Percentiles rank a stretch among this genome's conserved stretches.
Evolutionary conservation across 2,113 vertebrate species (phyloP).

Genomic region (Ageneiosus marmoratus): DNA sequence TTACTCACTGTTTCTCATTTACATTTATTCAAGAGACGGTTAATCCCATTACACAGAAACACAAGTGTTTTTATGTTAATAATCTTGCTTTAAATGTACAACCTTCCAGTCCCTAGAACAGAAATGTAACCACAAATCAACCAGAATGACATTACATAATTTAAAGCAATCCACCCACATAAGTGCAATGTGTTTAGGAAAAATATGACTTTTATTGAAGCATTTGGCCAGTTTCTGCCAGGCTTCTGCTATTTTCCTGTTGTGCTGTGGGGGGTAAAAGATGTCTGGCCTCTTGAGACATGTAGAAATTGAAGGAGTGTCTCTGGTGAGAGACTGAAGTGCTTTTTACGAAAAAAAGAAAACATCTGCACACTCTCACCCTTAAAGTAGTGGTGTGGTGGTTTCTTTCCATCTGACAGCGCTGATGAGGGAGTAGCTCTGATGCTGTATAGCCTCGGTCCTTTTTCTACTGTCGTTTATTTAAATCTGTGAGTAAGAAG

Average conservation of each 20-base stretch:
- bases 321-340: slow-evolving; percentile 29
- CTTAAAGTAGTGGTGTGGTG: slow-evolving; percentile 10
- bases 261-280: slow-evolving; percentile 5
- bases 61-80: too few relatives aligned
- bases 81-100: background rate
- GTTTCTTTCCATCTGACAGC: slow-evolving; percentile 19
- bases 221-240: background rate
- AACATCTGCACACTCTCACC: slow-evolving; percentile 14
- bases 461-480: slow-evolving; percentile 23
- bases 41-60: background rate
- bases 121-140: background rate
- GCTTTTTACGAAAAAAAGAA: slow-evolving; percentile 20
- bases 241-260: slow-evolving; percentile 1
- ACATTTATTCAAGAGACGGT: background rate
- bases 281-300: slow-evolving; percentile 4
- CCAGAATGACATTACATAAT: slow-evolving; percentile 22
- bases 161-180: slow-evolving; percentile 17
- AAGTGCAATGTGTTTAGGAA: background rate
- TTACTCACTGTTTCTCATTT: background rate
- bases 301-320: slow-evolving; percentile 17
- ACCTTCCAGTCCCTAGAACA: background rate
- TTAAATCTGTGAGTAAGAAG: slow-evolving; percentile 18
- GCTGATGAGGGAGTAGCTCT: slow-evolving; percentile 13
- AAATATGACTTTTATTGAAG: background rate
- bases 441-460: slow-evolving; percentile 6